A percentile compares a stretch with the other conserved stretches of the same genome.
These are phyloP conservation scores for Centropus bengalensis DNA, from an alignment of 2,113 vertebrate species.

Conservation along the genomic window DNA sequence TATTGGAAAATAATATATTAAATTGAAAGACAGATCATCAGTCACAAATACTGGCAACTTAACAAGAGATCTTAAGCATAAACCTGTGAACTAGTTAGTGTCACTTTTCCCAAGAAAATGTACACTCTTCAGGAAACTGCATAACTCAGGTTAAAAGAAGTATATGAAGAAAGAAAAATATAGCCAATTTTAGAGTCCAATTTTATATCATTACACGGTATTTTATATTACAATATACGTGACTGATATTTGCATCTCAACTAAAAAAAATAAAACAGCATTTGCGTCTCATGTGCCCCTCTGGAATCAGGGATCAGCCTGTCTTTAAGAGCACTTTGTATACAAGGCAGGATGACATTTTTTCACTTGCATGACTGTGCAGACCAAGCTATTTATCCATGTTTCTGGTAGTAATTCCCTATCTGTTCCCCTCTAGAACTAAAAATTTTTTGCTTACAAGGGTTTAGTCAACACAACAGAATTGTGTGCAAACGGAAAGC, in stretches of 20 bases:
- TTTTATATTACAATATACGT: neutral
- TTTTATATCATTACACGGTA: neutral
- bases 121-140: neutral
- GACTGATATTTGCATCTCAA: neutral
- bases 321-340: neutral
- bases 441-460: neutral
- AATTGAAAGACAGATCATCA: neutral
- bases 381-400: neutral
- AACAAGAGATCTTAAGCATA: neutral
- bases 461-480: neutral
- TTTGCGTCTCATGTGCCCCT: neutral
- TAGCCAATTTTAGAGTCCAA: neutral
- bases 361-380: neutral
- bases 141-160: slow-evolving; percentile 9
- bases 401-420: neutral
- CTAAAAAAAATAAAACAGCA: neutral
- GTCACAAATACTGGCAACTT: neutral
- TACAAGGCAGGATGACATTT: neutral
- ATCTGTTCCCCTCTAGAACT: neutral
- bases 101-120: neutral
- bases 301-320: neutral
- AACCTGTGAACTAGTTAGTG: neutral
- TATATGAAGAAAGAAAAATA: neutral
- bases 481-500: neutral
- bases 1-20: neutral